Conservation (phyloP, 2,797 vertebrate species). For the Enteromius argenteus region DNA sequence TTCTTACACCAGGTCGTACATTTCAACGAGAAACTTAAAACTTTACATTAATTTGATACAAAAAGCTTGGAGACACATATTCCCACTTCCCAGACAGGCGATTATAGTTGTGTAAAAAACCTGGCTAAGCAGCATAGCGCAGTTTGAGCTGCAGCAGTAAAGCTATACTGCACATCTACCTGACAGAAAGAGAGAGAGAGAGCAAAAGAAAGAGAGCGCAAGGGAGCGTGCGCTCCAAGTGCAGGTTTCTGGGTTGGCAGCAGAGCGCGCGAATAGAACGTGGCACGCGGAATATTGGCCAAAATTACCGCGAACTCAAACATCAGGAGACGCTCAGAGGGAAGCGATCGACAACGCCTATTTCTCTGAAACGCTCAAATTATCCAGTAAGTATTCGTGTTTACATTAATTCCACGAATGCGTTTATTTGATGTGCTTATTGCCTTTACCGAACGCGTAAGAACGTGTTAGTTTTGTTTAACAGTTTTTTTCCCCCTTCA, state of each 20-base stretch:
- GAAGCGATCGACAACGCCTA: neutral
- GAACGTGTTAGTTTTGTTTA: neutral
- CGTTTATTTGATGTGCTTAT: neutral
- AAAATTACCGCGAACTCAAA: constrained; percentile 19
- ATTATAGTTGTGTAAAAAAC: neutral
- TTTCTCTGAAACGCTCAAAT: neutral
- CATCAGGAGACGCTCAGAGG: constrained; percentile 3
- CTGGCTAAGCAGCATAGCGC: neutral
- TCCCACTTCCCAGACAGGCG: neutral
- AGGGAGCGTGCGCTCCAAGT: constrained; percentile 1
- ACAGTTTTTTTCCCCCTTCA: neutral
- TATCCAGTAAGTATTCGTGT: constrained; percentile 45
- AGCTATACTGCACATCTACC: neutral
- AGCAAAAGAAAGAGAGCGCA: neutral
- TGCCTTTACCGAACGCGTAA: neutral
- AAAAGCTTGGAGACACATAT: neutral
- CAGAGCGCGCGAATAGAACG: constrained; percentile 7
- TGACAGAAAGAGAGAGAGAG: constrained; percentile 8
- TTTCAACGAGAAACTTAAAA: neutral
- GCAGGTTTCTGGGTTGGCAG: constrained; percentile 38
- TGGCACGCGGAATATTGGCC: constrained; percentile 28
- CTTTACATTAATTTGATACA: neutral
- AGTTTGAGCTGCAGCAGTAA: constrained; percentile 1
- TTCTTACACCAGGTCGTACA: neutral
- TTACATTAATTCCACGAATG: neutral